These are phyloP conservation scores for Damaliscus lunatus DNA, from an alignment of 2,113 vertebrate species.

Conservation along the genomic window DNA sequence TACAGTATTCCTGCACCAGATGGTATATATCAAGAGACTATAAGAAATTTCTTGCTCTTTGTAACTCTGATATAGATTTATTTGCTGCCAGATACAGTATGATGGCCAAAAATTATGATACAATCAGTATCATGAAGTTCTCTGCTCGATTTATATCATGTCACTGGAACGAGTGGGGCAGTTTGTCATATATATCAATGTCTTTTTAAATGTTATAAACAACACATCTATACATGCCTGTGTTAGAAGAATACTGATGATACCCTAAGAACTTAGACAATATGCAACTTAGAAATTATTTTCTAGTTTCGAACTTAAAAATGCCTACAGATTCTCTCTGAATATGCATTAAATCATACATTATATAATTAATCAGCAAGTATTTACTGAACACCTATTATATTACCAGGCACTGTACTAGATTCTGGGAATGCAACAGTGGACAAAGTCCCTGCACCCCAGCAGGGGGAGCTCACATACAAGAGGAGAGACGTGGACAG, in stretches of 20 bases:
- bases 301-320: background rate
- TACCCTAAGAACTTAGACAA: background rate
- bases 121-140: background rate
- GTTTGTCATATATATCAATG: background rate
- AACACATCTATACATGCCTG: background rate
- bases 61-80: background rate
- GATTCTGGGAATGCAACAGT: background rate
- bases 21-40: background rate
- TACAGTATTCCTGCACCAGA: background rate
- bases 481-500: background rate
- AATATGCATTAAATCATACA: background rate
- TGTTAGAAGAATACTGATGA: background rate
- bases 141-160: background rate
- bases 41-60: background rate
- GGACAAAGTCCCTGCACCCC: background rate
- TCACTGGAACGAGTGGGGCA: background rate
- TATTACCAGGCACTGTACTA: background rate
- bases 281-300: background rate
- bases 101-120: background rate
- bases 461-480: conserved; percentile 51
- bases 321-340: background rate
- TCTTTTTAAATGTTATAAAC: background rate
- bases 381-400: background rate
- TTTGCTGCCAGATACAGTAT: background rate
- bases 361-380: background rate